A percentile compares a stretch with the other conserved stretches of the same genome.
Evolutionary conservation across 2,797 vertebrate species (phyloP).

Genomic region (Hemibagrus guttatus): DNA sequence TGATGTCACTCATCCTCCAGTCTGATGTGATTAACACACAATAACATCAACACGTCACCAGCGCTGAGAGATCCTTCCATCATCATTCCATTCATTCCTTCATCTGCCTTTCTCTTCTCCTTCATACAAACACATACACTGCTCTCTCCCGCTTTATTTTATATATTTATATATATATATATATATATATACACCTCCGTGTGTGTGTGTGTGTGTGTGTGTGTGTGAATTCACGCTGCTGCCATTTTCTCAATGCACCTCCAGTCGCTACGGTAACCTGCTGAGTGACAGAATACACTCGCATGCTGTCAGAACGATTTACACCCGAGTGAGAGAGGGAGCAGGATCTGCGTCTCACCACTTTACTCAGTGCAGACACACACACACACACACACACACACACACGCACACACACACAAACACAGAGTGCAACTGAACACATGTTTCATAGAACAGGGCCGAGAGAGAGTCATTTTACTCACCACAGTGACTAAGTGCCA

Average conservation of each 20-base stretch:
- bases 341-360: slow-evolving; percentile 15
- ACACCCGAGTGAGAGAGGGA: slow-evolving; percentile 20
- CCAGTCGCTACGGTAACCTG: slow-evolving; percentile 21
- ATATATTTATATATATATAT: no score
- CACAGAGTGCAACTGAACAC: neutral
- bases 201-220: slow-evolving; percentile 1
- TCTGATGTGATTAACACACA: no score
- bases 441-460: neutral
- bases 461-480: slow-evolving; percentile 25
- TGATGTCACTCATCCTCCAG: no score
- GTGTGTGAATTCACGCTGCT: slow-evolving; percentile 5
- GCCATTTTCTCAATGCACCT: slow-evolving; percentile 34
- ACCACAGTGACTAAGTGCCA: slow-evolving; percentile 1
- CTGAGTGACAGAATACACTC: slow-evolving; percentile 23
- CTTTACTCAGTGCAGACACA: neutral
- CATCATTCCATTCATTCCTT: neutral
- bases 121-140: neutral
- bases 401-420: slow-evolving; percentile 7
- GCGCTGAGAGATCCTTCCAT: neutral
- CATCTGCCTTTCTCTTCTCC: neutral
- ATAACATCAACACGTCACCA: no score
- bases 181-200: neutral
- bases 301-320: slow-evolving; percentile 17
- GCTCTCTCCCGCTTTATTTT: slow-evolving; percentile 9
- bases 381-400: slow-evolving; percentile 2